A percentile compares a stretch with the other conserved stretches of the same genome.
Evolutionary conservation across 2,113 vertebrate species (phyloP).

Genomic region (Gavia stellata): DNA sequence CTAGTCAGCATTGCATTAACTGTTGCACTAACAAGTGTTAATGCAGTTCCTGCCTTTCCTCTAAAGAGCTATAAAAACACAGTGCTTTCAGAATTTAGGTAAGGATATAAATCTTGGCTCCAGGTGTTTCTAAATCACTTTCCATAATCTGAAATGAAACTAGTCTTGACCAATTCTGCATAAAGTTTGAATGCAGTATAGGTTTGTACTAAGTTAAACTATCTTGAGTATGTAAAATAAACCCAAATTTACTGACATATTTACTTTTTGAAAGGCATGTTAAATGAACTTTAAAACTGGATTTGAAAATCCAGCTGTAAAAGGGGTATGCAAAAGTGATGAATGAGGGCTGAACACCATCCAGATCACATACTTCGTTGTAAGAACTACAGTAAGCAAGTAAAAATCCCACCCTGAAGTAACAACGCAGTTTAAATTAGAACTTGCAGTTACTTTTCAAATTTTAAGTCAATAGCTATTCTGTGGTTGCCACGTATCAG

Average conservation of each 20-base stretch:
- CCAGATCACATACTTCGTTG: conserved; percentile 32
- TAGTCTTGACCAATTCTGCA: conserved; percentile 37
- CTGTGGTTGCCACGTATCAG: background rate
- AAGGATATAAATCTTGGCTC: conserved; percentile 71
- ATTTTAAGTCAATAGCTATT: conserved; percentile 10
- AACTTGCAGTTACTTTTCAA: background rate
- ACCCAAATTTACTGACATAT: conserved; percentile 66
- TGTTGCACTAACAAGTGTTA: conserved; percentile 72
- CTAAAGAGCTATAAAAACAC: conserved; percentile 70
- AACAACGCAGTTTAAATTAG: conserved; percentile 45
- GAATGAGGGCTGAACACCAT: conserved; percentile 55
- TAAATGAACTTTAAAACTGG: conserved; percentile 63
- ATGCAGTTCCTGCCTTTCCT: conserved; percentile 76
- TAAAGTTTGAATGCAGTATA: conserved; percentile 42
- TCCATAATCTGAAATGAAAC: conserved; percentile 58
- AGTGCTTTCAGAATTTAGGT: conserved; percentile 69
- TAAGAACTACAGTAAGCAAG: background rate
- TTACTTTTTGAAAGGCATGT: conserved; percentile 59
- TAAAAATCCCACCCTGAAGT: conserved; percentile 24
- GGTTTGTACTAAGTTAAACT: conserved; percentile 52
- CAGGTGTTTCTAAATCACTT: conserved; percentile 77
- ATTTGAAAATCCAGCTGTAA: conserved; percentile 71
- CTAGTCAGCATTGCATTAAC: conserved; percentile 68
- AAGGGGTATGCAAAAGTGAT: conserved; percentile 60
- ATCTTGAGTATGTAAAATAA: conserved; percentile 59